Conservation (phyloP, 2,797 vertebrate species). For the Poliocrania exsul region DNA sequence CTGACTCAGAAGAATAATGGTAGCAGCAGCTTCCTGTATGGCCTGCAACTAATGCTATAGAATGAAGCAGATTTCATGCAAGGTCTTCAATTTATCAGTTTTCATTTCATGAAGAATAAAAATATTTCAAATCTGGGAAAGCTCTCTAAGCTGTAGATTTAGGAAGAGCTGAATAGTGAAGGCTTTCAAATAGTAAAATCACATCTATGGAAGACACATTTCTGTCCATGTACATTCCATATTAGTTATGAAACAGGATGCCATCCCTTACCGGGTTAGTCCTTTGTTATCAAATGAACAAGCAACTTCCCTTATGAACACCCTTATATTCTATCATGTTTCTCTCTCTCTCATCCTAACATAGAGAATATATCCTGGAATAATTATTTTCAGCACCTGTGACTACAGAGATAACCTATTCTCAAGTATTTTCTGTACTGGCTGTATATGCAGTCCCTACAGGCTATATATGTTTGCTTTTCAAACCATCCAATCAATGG, state of each 20-base stretch:
- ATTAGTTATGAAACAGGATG: background rate
- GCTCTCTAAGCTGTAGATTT: background rate
- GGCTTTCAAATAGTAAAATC: background rate
- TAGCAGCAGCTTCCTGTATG: background rate
- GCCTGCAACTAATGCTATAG: background rate
- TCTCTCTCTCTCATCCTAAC: background rate
- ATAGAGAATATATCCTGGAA: background rate
- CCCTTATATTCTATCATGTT: background rate
- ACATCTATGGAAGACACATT: background rate
- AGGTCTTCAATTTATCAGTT: background rate
- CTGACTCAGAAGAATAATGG: background rate
- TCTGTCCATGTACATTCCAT: background rate
- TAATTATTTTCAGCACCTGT: background rate
- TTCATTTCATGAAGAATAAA: background rate
- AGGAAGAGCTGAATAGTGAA: background rate
- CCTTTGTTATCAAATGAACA: background rate
- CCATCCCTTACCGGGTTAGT: background rate
- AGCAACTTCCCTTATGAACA: background rate
- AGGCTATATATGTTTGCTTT: background rate
- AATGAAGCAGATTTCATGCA: background rate
- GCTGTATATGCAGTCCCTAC: background rate
- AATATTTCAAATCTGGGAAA: background rate
- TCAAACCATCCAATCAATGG: background rate
- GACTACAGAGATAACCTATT: background rate
- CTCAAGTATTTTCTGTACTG: background rate